Evolutionary conservation across 2,113 vertebrate genomes (phyloP), one percentile per base, ranked within the genome.

Genomic region (Actenoides lindsayi): DNA sequence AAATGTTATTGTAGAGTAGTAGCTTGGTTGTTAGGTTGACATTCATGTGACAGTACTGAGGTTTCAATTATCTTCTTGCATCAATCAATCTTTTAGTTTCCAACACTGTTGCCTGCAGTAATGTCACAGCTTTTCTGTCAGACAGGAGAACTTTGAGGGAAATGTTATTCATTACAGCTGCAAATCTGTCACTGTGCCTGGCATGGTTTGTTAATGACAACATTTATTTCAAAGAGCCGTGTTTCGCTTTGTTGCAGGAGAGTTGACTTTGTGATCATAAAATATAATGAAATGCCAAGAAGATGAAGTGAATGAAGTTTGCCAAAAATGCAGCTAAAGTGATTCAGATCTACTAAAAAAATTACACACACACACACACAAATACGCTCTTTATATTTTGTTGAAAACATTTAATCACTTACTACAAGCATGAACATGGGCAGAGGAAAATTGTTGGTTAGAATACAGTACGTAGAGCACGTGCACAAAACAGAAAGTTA

Each of bases 131-230:
- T 98, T 98, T 98, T 97, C 97, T 98, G 98, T 98, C 97, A 98
- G 97, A 97, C 95, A 98, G 97, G 96, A 98, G 98, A 98, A 98
- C 97, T 98, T 98, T 98, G 97, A 15, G 50, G 98, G 97, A 98
- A 98, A 98, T 97, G 98, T 98, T 98, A 98, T 98, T 98, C 98
- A 98, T 98, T 98, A 98, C 97, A 98, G 98, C 98, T 98, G 98
- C 98, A 98, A 98, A 98, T 98, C 98, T 98, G 98, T 98, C 98
- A 98, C 96, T 44, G 70, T 0, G 96, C 96, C 96, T 98, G 98
- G 98, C 95, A 97, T 97, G 97, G 95, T 95, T 98, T 98, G 98
- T 98, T 98, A 98, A 98, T 98, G 98, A 98, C 97, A 98, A 98
- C 98, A 98, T 98, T 98, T 98, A 98, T 98, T 98, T 98, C 97